phyloP scores from a whole-genome alignment of 2,797 vertebrate species.

The Sciaenops ocellatus region DNA sequence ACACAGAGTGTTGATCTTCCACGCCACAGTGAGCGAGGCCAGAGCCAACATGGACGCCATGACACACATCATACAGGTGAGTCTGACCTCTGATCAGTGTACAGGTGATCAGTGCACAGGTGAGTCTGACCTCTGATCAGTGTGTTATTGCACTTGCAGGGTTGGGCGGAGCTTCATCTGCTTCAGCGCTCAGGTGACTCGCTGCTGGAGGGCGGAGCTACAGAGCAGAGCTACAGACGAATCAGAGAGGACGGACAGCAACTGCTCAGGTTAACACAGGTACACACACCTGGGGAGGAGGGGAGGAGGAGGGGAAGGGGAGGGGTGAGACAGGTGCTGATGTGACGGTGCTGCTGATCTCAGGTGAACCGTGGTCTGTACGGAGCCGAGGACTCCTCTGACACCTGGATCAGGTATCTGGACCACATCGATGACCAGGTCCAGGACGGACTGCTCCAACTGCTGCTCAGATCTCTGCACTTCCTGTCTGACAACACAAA shows the following conservation, averaged over 20 bases:
- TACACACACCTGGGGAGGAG: conserved; percentile 43
- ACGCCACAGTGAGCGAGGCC: conserved; percentile 49
- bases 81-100: neutral
- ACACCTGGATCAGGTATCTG: conserved; percentile 85
- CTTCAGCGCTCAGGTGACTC: conserved; percentile 82
- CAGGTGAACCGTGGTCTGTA: conserved; percentile 86
- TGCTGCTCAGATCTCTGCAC: conserved; percentile 84
- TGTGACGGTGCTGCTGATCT: neutral
- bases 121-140: neutral
- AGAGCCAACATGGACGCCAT: conserved; percentile 63
- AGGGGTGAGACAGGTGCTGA: neutral
- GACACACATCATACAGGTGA: conserved; percentile 38
- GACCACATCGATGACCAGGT: conserved; percentile 88
- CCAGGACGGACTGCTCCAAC: conserved; percentile 86
- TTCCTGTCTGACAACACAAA: conserved; percentile 86
- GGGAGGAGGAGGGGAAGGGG: neutral
- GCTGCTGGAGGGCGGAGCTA: conserved; percentile 68
- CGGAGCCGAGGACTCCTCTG: conserved; percentile 55
- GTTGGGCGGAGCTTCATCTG: conserved; percentile 81
- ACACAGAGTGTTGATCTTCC: conserved; percentile 32
- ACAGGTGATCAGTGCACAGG: neutral
- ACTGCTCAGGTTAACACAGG: conserved; percentile 81
- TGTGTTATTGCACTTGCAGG: conserved; percentile 62
- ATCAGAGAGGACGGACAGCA: conserved; percentile 70
- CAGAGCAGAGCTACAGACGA: conserved; percentile 8